Percentiles rank a stretch among this genome's conserved stretches.
phyloP scores from a whole-genome alignment of 2,113 vertebrate genomes.

The Perca flavescens region DNA sequence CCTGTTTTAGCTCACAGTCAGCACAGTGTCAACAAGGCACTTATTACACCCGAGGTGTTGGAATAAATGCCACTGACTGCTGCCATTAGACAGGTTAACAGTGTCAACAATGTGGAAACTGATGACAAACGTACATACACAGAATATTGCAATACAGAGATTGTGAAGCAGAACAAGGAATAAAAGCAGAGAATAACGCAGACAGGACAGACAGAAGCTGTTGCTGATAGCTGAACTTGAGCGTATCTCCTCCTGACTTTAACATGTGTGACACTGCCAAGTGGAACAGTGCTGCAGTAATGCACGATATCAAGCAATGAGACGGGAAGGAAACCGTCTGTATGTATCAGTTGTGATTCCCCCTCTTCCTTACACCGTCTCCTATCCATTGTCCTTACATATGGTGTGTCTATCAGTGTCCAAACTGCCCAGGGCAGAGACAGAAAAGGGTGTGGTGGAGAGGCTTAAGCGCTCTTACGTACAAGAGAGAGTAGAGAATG shows the following conservation, averaged over 20 bases:
- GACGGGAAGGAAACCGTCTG: slow-evolving; percentile 32
- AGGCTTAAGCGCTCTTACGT: slow-evolving; percentile 55
- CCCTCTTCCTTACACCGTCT: slow-evolving; percentile 36
- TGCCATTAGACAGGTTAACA: slow-evolving; percentile 14
- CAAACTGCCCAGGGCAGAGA: slow-evolving; percentile 68
- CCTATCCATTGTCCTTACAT: slow-evolving; percentile 64
- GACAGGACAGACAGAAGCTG: slow-evolving; percentile 27
- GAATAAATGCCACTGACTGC: slow-evolving; percentile 8
- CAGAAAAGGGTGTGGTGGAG: slow-evolving; percentile 53
- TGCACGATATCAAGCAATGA: slow-evolving; percentile 50
- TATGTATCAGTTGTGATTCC: slow-evolving; percentile 37
- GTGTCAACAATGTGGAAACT: slow-evolving; percentile 12
- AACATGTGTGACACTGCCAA: slow-evolving; percentile 50
- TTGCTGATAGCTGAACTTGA: slow-evolving; percentile 52
- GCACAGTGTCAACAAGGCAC: slow-evolving; percentile 37
- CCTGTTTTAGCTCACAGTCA: slow-evolving; percentile 18
- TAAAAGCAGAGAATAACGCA: slow-evolving; percentile 11
- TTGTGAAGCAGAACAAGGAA: slow-evolving; percentile 18
- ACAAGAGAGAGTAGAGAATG: slow-evolving; percentile 71
- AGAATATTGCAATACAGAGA: not conserved
- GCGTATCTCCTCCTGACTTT: slow-evolving; percentile 44
- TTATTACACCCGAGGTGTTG: slow-evolving; percentile 14
- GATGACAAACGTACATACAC: not conserved
- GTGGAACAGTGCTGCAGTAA: slow-evolving; percentile 48
- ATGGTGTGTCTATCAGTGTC: slow-evolving; percentile 71